phyloP scores from a whole-genome alignment of 2,113 vertebrate genomes.

The Rallus limicola region DNA sequence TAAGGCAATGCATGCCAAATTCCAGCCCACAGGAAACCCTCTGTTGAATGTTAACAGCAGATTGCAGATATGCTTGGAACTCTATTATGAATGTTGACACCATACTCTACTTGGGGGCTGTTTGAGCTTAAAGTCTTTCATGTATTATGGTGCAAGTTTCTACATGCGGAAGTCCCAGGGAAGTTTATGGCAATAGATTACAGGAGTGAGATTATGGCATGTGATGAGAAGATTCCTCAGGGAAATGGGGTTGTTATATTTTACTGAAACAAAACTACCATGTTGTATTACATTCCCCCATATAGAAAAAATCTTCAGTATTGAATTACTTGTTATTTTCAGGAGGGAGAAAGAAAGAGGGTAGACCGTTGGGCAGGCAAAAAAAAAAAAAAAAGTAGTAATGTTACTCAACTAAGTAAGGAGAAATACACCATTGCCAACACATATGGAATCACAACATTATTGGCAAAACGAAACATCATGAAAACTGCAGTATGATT shows the following conservation, averaged over 20 bases:
- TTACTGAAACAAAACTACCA: not conserved
- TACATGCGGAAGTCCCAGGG: not conserved
- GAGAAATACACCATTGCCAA: conserved; percentile 5
- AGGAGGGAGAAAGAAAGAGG: not conserved
- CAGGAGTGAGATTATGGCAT: not conserved
- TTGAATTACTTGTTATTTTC: conserved; percentile 10
- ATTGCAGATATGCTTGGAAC: not conserved
- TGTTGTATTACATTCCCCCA: not conserved
- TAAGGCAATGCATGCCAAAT: not conserved
- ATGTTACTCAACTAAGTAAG: not conserved
- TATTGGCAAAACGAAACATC: not conserved
- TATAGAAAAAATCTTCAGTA: not conserved
- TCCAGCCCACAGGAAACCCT: not conserved
- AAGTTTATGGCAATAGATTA: not conserved
- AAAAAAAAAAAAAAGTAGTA: not conserved
- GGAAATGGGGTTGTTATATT: not conserved
- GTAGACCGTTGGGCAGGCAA: not conserved
- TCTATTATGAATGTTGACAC: not conserved
- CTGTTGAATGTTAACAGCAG: not conserved
- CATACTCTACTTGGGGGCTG: not conserved
- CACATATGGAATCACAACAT: conserved; percentile 15
- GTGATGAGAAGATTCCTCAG: not conserved
- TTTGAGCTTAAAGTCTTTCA: not conserved
- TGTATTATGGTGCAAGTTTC: not conserved
- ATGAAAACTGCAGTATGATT: not conserved